Percentiles rank a stretch among this genome's conserved stretches.
These are phyloP conservation scores for Talpa occidentalis DNA, from an alignment of 2,113 vertebrate genomes.

Conservation along the genomic window DNA sequence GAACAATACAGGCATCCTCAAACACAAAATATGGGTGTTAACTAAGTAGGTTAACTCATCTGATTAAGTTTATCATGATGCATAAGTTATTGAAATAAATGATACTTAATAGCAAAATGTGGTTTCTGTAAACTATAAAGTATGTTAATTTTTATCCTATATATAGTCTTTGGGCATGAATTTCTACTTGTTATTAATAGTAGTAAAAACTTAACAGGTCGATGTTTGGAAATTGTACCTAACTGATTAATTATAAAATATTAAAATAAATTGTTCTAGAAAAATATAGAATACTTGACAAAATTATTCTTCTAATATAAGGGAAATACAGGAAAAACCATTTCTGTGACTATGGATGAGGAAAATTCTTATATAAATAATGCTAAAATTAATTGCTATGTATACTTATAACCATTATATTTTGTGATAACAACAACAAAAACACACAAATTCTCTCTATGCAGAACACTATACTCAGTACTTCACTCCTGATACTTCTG, in stretches of 20 bases:
- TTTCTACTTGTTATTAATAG: neutral
- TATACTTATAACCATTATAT: neutral
- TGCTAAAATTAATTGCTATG: neutral
- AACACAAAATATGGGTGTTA: slow-evolving; percentile 1
- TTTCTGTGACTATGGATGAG: neutral
- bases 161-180: neutral
- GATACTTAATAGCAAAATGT: slow-evolving; percentile 8
- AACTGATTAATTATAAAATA: neutral
- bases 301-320: neutral
- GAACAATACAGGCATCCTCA: neutral
- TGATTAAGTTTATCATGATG: slow-evolving; percentile 29
- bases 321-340: neutral
- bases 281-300: neutral
- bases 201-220: neutral
- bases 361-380: neutral
- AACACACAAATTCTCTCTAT: neutral
- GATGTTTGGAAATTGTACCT: neutral
- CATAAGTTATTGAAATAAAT: neutral
- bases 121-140: neutral
- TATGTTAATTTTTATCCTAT: neutral
- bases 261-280: neutral
- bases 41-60: neutral
- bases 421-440: neutral
- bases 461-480: neutral
- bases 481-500: neutral